Evolutionary conservation across 2,888 invertebrate genomes (phyloP).

Genomic region (Mythimna vitellina): DNA sequence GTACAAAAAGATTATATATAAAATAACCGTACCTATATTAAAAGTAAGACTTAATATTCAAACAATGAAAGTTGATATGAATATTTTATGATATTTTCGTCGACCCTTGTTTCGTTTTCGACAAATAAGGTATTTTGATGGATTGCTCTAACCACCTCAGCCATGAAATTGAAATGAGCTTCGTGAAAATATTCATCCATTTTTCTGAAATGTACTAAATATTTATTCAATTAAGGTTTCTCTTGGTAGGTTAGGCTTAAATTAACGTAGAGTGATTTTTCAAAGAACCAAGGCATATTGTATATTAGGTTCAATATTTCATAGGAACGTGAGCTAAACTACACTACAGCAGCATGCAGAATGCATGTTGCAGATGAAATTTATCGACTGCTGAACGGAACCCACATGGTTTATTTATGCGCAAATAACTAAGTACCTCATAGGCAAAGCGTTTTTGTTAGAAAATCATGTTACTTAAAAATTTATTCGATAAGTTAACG

Average conservation of each 20-base stretch:
- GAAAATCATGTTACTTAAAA: slow-evolving; percentile 44
- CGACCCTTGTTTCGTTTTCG: slow-evolving; percentile 55
- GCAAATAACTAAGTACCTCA: slow-evolving; percentile 48
- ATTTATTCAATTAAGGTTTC: slow-evolving; percentile 3
- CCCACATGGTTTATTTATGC: slow-evolving; percentile 36
- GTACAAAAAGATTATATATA: neutral
- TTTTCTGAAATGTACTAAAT: slow-evolving; percentile 4
- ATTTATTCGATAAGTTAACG: slow-evolving; percentile 15
- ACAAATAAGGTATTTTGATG: slow-evolving; percentile 56
- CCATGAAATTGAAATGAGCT: slow-evolving; percentile 49
- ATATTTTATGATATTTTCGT: slow-evolving; percentile 52
- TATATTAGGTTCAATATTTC: neutral
- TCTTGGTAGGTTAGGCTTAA: neutral
- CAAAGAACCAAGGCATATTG: neutral
- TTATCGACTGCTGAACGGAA: slow-evolving; percentile 32
- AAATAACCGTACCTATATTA: slow-evolving; percentile 25
- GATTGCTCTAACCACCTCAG: slow-evolving; percentile 43
- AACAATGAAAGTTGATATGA: slow-evolving; percentile 37
- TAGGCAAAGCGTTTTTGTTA: slow-evolving; percentile 36
- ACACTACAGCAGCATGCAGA: neutral
- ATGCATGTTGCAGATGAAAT: slow-evolving; percentile 27
- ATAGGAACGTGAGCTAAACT: slow-evolving; percentile 11
- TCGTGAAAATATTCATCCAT: slow-evolving; percentile 15
- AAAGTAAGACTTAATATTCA: slow-evolving; percentile 44
- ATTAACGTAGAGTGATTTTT: neutral